Base-by-base conservation (phyloP, 92 coral and sea anemone species). In the Umimayanthus chanpuru region DNA sequence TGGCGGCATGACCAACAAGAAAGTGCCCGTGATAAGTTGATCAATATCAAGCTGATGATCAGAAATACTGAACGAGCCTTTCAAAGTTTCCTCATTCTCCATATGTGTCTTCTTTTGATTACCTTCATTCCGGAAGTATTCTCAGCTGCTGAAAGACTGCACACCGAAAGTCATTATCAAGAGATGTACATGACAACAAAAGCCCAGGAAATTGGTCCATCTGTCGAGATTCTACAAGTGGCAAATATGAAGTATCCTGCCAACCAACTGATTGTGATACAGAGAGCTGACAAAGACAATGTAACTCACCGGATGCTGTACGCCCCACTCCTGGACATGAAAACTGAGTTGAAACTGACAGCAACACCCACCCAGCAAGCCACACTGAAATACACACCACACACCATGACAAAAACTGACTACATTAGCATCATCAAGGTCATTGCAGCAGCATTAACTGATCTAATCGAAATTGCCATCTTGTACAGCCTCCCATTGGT, bases 401-500 rank as follows among this genome's bases (percentile, higher is more conserved):
- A 68, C 66, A 88, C 43, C 12, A 55, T 53, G 29, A 11, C 73
- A n/a, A 9, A 50, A 71, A 75, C 81, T 25, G 91, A 90, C 66
- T 76, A 28, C 38, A 14, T 11, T 7, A 89, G 90, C 49, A 88
- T 92, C 2, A 50, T 67, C 23, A 94, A 73, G 82, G 87, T 94
- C 12, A n/a, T 64, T 9, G 40, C 78, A 49, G 81, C 83, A 30
- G 83, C 85, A 29, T 6, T 90, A 36, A 85, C 55, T 16, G 93
- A 85, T 76, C 38, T 90, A 53, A 86, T 92, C 55, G 93, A 93
- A 82, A 79, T 93, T 76, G n/a, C 87, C 25, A 92, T 94, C 29
- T 65, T 94, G 71, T 94, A 91, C 92, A 91, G 92, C 90, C 91
- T 92, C 10, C 98, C 98, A 0, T 53, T 94, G 41, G 78, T 91